Percentiles rank a stretch among this genome's conserved stretches.
Conservation (phyloP, 2,113 vertebrate genomes). For the Meriones unguiculatus region DNA sequence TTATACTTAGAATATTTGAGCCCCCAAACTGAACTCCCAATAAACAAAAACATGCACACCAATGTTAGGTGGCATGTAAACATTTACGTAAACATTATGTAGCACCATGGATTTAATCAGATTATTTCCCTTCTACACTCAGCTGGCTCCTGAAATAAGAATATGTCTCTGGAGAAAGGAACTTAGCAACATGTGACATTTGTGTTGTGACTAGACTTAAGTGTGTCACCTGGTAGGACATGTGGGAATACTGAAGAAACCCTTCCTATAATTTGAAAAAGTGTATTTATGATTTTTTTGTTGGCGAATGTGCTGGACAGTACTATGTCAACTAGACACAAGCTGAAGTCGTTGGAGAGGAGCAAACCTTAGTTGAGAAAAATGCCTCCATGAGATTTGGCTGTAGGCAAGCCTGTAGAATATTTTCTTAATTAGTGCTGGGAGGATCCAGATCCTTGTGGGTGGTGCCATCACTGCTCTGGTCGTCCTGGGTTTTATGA, state of each 20-base stretch:
- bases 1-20: conserved; percentile 31
- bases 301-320: neutral
- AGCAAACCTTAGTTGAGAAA: neutral
- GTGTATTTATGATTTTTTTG: neutral
- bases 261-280: neutral
- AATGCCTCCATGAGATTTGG: neutral
- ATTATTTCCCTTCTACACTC: neutral
- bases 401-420: no score
- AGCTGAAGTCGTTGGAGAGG: neutral
- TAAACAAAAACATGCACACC: neutral
- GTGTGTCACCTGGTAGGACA: neutral
- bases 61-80: neutral
- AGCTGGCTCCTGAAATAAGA: neutral
- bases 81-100: neutral
- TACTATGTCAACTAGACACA: neutral
- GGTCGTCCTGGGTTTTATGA: neutral
- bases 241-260: neutral
- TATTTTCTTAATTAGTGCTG: neutral
- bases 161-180: conserved; percentile 40
- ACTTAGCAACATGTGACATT: neutral
- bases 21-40: neutral
- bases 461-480: no score
- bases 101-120: neutral
- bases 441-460: neutral
- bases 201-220: neutral